Conservation (phyloP, 2,797 vertebrate genomes). For the Lutra lutra region DNA sequence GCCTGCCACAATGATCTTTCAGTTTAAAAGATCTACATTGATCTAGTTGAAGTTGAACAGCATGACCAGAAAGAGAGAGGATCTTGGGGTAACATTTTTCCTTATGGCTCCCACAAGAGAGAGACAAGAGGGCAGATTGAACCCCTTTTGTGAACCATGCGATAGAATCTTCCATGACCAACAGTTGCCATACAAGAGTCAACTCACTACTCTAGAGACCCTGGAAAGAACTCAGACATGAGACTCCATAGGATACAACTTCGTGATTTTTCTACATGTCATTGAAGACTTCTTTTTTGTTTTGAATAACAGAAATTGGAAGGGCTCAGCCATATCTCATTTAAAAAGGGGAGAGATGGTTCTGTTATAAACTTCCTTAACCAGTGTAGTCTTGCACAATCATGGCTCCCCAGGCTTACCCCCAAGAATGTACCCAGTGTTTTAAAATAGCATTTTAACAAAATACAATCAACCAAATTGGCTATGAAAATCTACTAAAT, state of each 20-base stretch:
- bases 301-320: background rate
- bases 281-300: background rate
- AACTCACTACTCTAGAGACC: background rate
- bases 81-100: background rate
- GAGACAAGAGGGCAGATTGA: background rate
- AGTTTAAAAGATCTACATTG: background rate
- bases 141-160: background rate
- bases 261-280: background rate
- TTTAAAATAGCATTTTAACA: background rate
- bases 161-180: background rate
- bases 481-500: conserved; percentile 22
- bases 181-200: background rate
- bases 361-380: conserved; percentile 5
- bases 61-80: background rate
- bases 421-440: background rate
- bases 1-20: background rate
- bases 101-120: background rate
- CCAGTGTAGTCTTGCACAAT: background rate
- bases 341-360: background rate
- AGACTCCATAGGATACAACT: background rate
- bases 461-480: conserved; percentile 10
- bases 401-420: background rate
- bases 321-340: background rate
- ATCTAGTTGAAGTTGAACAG: background rate
- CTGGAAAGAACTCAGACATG: background rate